Conservation (phyloP, 2,888 invertebrate genomes). For the Macrophya annulata region DNA sequence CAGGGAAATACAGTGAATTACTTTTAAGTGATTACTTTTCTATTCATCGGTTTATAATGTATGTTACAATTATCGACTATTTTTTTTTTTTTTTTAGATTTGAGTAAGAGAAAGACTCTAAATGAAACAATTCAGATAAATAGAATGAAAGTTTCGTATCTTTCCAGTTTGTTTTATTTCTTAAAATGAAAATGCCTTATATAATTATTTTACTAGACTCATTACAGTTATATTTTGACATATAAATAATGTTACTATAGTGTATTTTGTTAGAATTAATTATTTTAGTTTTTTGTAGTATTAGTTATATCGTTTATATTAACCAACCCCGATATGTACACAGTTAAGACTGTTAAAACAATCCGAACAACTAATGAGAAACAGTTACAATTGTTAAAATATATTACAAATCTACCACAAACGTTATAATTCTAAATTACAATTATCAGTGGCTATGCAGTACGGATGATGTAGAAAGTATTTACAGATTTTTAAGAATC, state of each 20-base stretch:
- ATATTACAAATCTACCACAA: constrained; percentile 14
- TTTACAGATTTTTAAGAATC: background rate
- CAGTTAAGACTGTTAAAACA: constrained; percentile 19
- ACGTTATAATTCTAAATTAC: background rate
- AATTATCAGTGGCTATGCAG: constrained; percentile 1
- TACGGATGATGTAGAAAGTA: background rate
- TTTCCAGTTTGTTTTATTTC: constrained; percentile 57
- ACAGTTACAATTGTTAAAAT: background rate
- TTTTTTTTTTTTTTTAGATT: background rate
- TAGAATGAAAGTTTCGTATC: background rate
- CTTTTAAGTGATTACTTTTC: no score
- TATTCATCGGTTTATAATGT: background rate
- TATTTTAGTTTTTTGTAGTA: constrained; percentile 1
- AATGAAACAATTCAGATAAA: background rate
- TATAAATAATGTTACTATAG: constrained; percentile 53
- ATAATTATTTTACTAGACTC: constrained; percentile 54
- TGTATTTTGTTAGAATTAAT: constrained; percentile 25
- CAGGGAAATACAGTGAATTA: background rate
- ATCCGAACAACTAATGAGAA: background rate
- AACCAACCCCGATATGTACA: constrained; percentile 29
- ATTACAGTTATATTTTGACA: constrained; percentile 46
- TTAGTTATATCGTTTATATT: constrained; percentile 23
- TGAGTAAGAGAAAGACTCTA: background rate
- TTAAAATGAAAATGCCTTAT: constrained; percentile 61
- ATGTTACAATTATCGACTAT: no score